A percentile compares a stretch with the other conserved stretches of the same genome.
phyloP scores from a whole-genome alignment of 2,888 invertebrate species.

The Malacosoma neustria region DNA sequence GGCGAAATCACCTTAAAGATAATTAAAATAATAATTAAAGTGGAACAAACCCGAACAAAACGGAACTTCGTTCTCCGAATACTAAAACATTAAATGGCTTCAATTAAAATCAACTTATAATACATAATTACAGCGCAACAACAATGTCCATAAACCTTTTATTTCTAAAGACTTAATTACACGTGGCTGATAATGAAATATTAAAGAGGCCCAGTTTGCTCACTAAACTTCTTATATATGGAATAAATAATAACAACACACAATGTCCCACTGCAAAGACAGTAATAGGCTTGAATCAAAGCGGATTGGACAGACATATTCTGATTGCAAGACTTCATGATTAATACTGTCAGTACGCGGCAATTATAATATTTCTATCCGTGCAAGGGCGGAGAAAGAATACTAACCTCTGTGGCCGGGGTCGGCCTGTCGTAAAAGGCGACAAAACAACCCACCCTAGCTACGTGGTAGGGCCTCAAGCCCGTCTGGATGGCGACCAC shows the following conservation, averaged over 20 bases:
- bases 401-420: background rate
- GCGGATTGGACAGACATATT: too few relatives aligned
- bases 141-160: slow-evolving; percentile 1
- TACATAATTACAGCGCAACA: slow-evolving; percentile 1
- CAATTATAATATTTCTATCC: background rate
- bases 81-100: background rate
- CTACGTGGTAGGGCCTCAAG: too few relatives aligned
- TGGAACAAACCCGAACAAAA: background rate
- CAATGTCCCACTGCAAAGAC: too few relatives aligned
- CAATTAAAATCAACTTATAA: slow-evolving; percentile 1
- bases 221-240: too few relatives aligned
- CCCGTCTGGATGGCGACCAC: too few relatives aligned
- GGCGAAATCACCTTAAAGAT: background rate
- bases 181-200: background rate
- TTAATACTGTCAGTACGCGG: too few relatives aligned
- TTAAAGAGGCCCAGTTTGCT: background rate
- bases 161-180: slow-evolving; percentile 3
- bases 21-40: background rate
- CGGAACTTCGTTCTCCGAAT: background rate
- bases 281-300: too few relatives aligned
- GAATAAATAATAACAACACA: too few relatives aligned
- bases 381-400: background rate
- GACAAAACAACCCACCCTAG: too few relatives aligned
- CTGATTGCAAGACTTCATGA: too few relatives aligned
- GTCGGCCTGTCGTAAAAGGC: background rate